Percentiles rank a stretch among this genome's conserved stretches.
Evolutionary conservation across 1,140 invertebrate genomes (phyloP).

Genomic region (Elysia chlorotica): DNA sequence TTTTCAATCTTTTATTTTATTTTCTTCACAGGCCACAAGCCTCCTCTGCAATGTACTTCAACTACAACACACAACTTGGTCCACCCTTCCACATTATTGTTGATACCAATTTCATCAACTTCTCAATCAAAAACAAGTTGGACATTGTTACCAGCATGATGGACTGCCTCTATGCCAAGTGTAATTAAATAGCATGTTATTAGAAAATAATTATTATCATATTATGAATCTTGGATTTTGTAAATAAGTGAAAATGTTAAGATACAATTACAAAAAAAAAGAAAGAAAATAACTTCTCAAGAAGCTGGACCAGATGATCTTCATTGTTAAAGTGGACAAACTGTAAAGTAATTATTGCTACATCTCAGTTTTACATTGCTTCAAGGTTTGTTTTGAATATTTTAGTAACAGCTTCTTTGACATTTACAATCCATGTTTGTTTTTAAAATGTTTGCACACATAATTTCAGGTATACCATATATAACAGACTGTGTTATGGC

Average conservation of each 20-base stretch:
- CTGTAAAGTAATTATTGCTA: too few species aligned
- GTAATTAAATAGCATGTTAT: conserved; percentile 64
- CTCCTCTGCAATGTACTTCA: conserved; percentile 93
- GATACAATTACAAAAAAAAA: too few species aligned
- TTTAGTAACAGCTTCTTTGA: too few species aligned
- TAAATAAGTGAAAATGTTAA: too few species aligned
- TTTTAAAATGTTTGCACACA: neutral
- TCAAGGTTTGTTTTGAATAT: too few species aligned
- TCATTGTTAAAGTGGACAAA: too few species aligned
- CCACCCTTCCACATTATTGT: conserved; percentile 96
- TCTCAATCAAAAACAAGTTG: conserved; percentile 97
- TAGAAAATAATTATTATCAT: too few species aligned
- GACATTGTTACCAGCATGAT: conserved; percentile 98
- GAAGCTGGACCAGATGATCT: too few species aligned
- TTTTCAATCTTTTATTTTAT: neutral
- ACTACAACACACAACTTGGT: conserved; percentile 98
- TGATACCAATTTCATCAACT: conserved; percentile 99
- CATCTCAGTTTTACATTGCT: too few species aligned
- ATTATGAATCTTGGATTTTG: too few species aligned
- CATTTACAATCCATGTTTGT: too few species aligned
- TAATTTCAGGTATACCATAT: conserved; percentile 81
- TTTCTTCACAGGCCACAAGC: conserved; percentile 70
- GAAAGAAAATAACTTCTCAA: too few species aligned
- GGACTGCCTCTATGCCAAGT: conserved; percentile 98
- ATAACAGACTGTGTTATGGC: conserved; percentile 98